Evolutionary conservation across 2,113 vertebrate genomes (phyloP).

Genomic region (Marcusenius ussheri): DNA sequence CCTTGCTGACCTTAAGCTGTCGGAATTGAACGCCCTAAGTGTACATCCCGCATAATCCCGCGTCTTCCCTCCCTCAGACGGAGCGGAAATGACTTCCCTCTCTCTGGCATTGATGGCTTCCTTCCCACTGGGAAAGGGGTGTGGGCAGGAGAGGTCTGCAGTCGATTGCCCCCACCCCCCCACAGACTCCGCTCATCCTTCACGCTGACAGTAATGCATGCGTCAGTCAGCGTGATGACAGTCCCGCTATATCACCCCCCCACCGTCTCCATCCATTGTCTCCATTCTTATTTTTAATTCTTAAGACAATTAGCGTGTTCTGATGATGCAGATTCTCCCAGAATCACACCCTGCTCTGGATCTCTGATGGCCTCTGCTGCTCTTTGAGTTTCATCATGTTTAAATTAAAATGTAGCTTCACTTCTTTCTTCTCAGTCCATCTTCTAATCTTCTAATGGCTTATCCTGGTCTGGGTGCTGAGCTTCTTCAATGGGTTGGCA

Average conservation of each 20-base stretch:
- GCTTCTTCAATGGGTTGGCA: neutral
- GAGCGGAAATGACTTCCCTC: neutral
- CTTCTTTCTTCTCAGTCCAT: neutral
- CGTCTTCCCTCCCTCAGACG: neutral
- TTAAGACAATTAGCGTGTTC: neutral
- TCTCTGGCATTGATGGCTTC: neutral
- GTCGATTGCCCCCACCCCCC: neutral
- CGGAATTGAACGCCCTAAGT: neutral
- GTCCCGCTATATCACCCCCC: neutral
- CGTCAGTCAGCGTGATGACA: neutral
- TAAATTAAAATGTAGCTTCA: neutral
- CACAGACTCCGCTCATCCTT: neutral
- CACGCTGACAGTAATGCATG: slow-evolving; percentile 19
- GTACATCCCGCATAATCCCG: neutral
- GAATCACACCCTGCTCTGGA: neutral
- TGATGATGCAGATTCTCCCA: neutral
- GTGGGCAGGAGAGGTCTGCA: neutral
- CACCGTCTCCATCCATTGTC: neutral
- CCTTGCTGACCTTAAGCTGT: neutral
- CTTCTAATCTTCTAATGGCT: neutral
- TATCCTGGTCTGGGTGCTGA: neutral
- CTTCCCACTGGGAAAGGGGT: neutral
- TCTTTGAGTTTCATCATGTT: neutral
- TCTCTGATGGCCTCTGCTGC: neutral
- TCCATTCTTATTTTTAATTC: neutral